Evolutionary conservation across 2,888 invertebrate species (phyloP).

Genomic region (Standfussiana lucernea): DNA sequence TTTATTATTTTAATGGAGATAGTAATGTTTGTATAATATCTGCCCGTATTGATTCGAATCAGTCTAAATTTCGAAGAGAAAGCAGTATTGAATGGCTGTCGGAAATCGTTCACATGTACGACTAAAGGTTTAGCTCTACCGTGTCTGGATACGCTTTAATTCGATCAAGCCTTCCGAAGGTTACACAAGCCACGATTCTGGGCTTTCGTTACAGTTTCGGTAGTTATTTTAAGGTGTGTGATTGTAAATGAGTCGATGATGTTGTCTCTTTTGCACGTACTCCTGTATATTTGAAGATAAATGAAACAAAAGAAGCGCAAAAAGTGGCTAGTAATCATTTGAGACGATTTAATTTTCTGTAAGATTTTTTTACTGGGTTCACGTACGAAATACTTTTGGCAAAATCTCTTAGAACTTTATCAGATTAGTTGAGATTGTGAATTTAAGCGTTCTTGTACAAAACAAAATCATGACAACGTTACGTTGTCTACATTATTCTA

Average conservation of each 20-base stretch:
- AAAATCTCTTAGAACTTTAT: neutral
- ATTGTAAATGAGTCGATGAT: slow-evolving; percentile 29
- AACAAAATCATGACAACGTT: neutral
- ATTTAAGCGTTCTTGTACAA: too few species aligned
- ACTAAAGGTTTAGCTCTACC: slow-evolving; percentile 44
- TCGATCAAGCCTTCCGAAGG: slow-evolving; percentile 63
- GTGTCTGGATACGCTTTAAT: slow-evolving; percentile 58
- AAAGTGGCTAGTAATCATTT: slow-evolving; percentile 33
- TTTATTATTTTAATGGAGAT: slow-evolving; percentile 42
- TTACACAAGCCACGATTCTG: slow-evolving; percentile 60
- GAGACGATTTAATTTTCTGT: slow-evolving; percentile 10
- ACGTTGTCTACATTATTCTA: slow-evolving; percentile 24
- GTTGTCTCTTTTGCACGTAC: slow-evolving; percentile 37
- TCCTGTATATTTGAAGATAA: neutral
- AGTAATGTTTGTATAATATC: slow-evolving; percentile 49
- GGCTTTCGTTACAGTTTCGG: slow-evolving; percentile 64
- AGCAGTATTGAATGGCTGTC: slow-evolving; percentile 67
- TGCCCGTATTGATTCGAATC: slow-evolving; percentile 67
- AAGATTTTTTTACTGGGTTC: neutral
- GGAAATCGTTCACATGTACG: slow-evolving; percentile 62
- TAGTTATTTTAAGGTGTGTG: slow-evolving; percentile 59
- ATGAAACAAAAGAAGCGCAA: slow-evolving; percentile 29
- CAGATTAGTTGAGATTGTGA: too few species aligned
- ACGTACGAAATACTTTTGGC: neutral
- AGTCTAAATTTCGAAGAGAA: slow-evolving; percentile 74